phyloP scores from a whole-genome alignment of 2,888 invertebrate species.

The Sesia bembeciformis region DNA sequence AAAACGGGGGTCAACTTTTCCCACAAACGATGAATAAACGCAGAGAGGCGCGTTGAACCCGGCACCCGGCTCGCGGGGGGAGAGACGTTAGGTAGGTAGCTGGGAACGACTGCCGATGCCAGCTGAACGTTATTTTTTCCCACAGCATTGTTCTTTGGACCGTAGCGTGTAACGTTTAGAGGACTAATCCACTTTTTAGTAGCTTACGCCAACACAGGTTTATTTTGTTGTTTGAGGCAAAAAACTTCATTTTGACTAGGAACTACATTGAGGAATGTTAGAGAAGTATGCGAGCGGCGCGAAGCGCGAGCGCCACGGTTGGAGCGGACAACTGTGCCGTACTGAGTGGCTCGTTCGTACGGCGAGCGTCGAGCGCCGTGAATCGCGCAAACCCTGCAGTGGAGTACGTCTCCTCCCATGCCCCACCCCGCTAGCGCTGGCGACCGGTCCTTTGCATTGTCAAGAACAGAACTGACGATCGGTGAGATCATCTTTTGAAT shows the following conservation, averaged over 20 bases:
- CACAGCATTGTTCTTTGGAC: slow-evolving; percentile 75
- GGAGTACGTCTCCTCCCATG: slow-evolving; percentile 40
- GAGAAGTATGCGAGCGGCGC: slow-evolving; percentile 21
- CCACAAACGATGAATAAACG: slow-evolving; percentile 75
- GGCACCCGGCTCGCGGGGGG: slow-evolving; percentile 66
- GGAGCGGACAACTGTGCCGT: slow-evolving; percentile 58
- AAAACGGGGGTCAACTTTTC: slow-evolving; percentile 72
- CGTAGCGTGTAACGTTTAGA: slow-evolving; percentile 53
- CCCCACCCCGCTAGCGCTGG: slow-evolving; percentile 33
- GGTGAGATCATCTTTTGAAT: slow-evolving; percentile 66
- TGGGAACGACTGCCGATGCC: slow-evolving; percentile 72
- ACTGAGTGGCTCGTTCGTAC: slow-evolving; percentile 40
- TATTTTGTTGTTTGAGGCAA: slow-evolving; percentile 15
- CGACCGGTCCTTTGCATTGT: slow-evolving; percentile 71
- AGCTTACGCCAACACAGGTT: slow-evolving; percentile 34
- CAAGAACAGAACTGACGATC: slow-evolving; percentile 53
- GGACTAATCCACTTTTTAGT: slow-evolving; percentile 36
- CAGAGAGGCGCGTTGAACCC: slow-evolving; percentile 73
- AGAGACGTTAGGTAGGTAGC: slow-evolving; percentile 66
- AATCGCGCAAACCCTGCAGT: slow-evolving; percentile 59
- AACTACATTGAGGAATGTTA: slow-evolving; percentile 42
- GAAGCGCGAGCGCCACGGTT: slow-evolving; percentile 65
- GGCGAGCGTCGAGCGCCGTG: slow-evolving; percentile 42
- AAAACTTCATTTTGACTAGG: slow-evolving; percentile 54
- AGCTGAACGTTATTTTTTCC: slow-evolving; percentile 76